phyloP scores from a whole-genome alignment of 2,113 vertebrate species.

The Bos javanicus region DNA sequence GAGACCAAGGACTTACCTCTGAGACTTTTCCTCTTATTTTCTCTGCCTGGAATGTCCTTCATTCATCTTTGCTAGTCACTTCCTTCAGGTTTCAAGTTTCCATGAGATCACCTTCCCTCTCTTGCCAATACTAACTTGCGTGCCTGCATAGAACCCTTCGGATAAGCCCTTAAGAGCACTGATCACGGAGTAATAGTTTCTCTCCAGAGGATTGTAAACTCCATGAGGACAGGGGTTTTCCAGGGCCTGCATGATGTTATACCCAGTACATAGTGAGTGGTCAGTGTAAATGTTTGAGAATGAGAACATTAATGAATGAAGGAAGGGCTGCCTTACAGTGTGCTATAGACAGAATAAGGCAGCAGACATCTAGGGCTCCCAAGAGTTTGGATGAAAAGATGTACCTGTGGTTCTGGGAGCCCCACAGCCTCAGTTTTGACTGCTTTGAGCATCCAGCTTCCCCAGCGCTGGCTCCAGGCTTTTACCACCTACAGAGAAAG shows the following conservation, averaged over 20 bases:
- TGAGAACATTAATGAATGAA: neutral
- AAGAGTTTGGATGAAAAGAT: neutral
- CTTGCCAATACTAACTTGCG: neutral
- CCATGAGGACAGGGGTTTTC: neutral
- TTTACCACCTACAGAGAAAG: constrained; percentile 78
- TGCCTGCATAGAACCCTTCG: neutral
- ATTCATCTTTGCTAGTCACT: neutral
- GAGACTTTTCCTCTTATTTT: neutral
- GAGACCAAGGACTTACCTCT: neutral
- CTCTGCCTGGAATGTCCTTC: neutral
- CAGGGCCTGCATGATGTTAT: neutral
- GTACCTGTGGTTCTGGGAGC: constrained; percentile 28
- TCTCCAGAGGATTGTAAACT: neutral
- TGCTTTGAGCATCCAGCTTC: neutral
- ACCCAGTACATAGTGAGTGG: neutral
- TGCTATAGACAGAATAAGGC: neutral
- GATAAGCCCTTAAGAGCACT: neutral
- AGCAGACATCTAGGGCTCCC: neutral
- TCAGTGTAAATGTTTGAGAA: neutral
- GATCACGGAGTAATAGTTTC: neutral
- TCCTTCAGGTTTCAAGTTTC: neutral
- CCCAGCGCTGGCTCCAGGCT: constrained; percentile 75
- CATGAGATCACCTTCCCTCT: neutral
- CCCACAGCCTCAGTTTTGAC: neutral
- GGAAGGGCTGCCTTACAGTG: neutral